Base-by-base conservation (phyloP, 2,888 invertebrate genomes). In the Alsophila aescularia region DNA sequence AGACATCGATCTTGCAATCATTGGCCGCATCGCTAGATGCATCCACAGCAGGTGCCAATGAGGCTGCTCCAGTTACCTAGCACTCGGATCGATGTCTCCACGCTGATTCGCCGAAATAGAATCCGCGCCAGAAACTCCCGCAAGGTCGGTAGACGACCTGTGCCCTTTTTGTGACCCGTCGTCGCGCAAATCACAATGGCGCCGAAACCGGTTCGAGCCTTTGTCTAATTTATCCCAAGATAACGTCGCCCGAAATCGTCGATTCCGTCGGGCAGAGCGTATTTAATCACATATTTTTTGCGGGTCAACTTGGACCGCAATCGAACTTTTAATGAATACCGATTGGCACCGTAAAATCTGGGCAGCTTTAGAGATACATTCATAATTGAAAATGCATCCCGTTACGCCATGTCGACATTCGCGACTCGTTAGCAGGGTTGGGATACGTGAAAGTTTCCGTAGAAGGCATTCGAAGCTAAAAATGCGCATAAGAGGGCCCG, bases 41-140 rank as follows among this genome's bases (percentile, higher is more conserved):
- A 83, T 73, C 71, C n/a, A n/a, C n/a, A n/a, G 73, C 77, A 81
- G 81, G 82, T 87, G 87, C 85, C 87, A 87, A 87, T 77, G 81
- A 79, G 79, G 79, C 73, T 82, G 85, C 82, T 85, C 81, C 77
- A 87, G 79, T 85, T 85, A 75, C 66, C 70, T 70, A 72, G 69
- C 72, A 50, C 36, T 73, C 70, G 78, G 78, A 83, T 85, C 82
- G 83, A 86, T 85, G 83, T 82, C 80, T 77, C 70, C 69, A 72
- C 59, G 79, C 59, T 39, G 40, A 18, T 37, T 14, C 42, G 53
- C 80, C 79, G 79, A 87, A 89, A 87, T 87, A 88, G 83, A 72
- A 70, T 69, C 72, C 77, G 78, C 75, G 69, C 69, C 62, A 77
- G 82, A 84, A 83, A 82, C 65, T 64, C 69, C 65, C 70, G 70